phyloP scores from a whole-genome alignment of 2,888 invertebrate genomes.

The Strigamia crassipes region DNA sequence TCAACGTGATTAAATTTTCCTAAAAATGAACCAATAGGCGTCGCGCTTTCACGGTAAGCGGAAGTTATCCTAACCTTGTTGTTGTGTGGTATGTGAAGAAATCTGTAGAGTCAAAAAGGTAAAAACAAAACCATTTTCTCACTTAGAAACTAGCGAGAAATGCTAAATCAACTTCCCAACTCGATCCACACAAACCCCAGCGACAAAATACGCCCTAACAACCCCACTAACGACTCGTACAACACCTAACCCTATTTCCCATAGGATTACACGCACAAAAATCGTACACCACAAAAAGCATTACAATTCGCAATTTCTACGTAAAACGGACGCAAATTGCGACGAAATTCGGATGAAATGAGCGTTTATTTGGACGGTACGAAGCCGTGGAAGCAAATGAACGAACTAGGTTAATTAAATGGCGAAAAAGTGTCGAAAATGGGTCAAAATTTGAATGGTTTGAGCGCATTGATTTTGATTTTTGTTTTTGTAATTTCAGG shows the following conservation, averaged over 20 bases:
- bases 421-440: background rate
- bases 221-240: background rate
- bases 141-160: background rate
- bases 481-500: background rate
- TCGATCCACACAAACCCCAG: background rate
- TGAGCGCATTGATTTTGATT: background rate
- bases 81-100: conserved; percentile 26
- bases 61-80: conserved; percentile 12
- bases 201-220: background rate
- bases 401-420: no score
- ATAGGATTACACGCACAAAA: background rate
- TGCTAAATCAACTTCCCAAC: background rate
- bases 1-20: background rate
- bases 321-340: background rate
- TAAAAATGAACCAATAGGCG: background rate
- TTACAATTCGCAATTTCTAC: no score
- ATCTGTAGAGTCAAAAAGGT: background rate
- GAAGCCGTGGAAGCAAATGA: no score
- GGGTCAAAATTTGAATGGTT: background rate
- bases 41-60: background rate
- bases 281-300: background rate
- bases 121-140: background rate
- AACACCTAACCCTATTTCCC: background rate
- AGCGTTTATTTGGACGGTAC: no score
- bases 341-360: no score